A percentile compares a stretch with the other conserved stretches of the same genome.
Evolutionary conservation across 1,140 invertebrate species (phyloP).

Genomic region (Drosophila navojoa): DNA sequence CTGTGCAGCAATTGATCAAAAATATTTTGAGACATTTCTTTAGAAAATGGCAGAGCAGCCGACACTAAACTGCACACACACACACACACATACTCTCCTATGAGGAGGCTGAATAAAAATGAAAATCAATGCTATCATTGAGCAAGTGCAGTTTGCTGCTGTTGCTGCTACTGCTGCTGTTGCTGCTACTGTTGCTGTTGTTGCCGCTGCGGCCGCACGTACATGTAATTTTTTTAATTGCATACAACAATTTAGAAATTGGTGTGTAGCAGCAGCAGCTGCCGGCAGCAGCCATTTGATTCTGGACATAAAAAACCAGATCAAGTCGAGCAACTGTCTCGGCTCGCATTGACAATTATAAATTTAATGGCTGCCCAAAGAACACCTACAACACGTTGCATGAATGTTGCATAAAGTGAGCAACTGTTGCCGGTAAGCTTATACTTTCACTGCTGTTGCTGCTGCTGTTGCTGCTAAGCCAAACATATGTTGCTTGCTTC

Average conservation of each 20-base stretch:
- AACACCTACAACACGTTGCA: conserved; percentile 46
- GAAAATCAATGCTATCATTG: conserved; percentile 68
- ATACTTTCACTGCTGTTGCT: conserved; percentile 62
- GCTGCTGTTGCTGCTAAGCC: conserved; percentile 17
- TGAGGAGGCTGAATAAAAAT: conserved; percentile 56
- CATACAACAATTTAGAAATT: conserved; percentile 63
- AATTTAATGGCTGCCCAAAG: conserved; percentile 27
- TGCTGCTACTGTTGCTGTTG: conserved; percentile 26
- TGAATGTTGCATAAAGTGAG: conserved; percentile 37
- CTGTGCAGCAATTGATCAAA: conserved; percentile 45
- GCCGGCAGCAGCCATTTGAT: conserved; percentile 28
- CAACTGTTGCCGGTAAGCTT: conserved; percentile 58
- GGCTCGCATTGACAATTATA: conserved; percentile 32
- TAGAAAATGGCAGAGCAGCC: conserved; percentile 46
- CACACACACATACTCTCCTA: background rate
- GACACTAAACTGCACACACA: conserved; percentile 7
- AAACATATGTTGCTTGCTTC: conserved; percentile 58
- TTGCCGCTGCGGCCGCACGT: conserved; percentile 51
- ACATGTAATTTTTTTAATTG: conserved; percentile 79
- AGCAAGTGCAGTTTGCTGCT: conserved; percentile 21
- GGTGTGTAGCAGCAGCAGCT: conserved; percentile 18
- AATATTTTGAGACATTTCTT: conserved; percentile 60
- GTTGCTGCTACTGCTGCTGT: conserved; percentile 35
- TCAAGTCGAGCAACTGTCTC: conserved; percentile 25
- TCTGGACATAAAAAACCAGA: conserved; percentile 10